A percentile compares a stretch with the other conserved stretches of the same genome.
Evolutionary conservation across 1,140 invertebrate species (phyloP).

Genomic region (Calliphora vicina): DNA sequence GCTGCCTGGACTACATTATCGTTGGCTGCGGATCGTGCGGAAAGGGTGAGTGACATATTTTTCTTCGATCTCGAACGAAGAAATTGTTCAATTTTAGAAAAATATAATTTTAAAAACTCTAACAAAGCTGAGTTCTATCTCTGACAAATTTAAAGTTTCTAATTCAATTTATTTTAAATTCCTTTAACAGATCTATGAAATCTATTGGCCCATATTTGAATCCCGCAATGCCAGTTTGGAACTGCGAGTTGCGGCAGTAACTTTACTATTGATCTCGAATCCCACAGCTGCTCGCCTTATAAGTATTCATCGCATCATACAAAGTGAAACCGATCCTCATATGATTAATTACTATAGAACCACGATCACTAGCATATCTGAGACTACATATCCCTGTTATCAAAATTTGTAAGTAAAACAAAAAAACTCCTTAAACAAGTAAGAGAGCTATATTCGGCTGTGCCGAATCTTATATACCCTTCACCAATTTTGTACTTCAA

Average conservation of each 20-base stretch:
- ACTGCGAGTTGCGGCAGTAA: constrained; percentile 71
- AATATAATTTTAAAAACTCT: no score
- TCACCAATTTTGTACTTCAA: no score
- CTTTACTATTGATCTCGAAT: constrained; percentile 69
- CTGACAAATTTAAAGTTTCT: no score
- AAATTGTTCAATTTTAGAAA: no score
- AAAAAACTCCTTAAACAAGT: no score
- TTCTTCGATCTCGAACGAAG: background rate
- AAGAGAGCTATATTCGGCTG: no score
- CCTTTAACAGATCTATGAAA: constrained; percentile 66
- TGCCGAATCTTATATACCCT: no score
- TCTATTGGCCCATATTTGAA: constrained; percentile 75
- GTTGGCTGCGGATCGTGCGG: constrained; percentile 65
- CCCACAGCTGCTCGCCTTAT: constrained; percentile 71
- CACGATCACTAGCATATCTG: constrained; percentile 73
- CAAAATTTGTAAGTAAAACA: constrained; percentile 68
- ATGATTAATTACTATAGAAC: constrained; percentile 77
- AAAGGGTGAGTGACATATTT: constrained; percentile 63
- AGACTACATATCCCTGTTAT: constrained; percentile 72
- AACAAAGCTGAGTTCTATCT: no score
- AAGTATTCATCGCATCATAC: constrained; percentile 74
- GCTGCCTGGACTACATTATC: constrained; percentile 71
- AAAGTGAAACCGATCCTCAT: constrained; percentile 69
- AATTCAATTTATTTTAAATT: no score
- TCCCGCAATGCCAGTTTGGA: constrained; percentile 73